Conservation (phyloP, 2,888 invertebrate species). For the Erynnis tages region DNA sequence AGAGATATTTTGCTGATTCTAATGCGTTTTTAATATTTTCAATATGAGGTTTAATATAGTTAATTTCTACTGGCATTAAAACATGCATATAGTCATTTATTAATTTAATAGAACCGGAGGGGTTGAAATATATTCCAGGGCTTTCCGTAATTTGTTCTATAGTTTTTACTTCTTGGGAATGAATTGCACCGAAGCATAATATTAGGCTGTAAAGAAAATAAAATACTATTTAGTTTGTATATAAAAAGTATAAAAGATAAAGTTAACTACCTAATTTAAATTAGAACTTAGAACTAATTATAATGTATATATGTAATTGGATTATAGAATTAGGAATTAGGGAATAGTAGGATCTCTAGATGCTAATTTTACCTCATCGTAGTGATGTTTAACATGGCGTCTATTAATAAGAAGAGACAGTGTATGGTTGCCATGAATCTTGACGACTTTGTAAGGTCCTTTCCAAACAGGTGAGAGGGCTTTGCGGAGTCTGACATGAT, state of each 20-base stretch:
- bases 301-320: no score
- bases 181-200: neutral
- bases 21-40: slow-evolving; percentile 4
- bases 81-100: slow-evolving; percentile 5
- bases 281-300: no score
- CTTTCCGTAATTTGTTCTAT: slow-evolving; percentile 5
- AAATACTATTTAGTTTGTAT: neutral
- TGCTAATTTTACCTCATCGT: slow-evolving; percentile 31
- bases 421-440: slow-evolving; percentile 35
- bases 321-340: no score
- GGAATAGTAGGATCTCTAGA: no score
- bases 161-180: neutral
- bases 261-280: no score
- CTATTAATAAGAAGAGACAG: slow-evolving; percentile 34
- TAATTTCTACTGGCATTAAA: slow-evolving; percentile 1
- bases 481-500: slow-evolving; percentile 33
- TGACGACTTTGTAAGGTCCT: slow-evolving; percentile 37
- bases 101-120: slow-evolving; percentile 1
- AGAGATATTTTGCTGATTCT: neutral
- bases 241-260: no score
- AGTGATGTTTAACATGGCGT: slow-evolving; percentile 32
- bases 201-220: slow-evolving; percentile 6
- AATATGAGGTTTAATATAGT: slow-evolving; percentile 5
- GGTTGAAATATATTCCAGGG: slow-evolving; percentile 13
- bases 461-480: slow-evolving; percentile 38